Percentiles rank a stretch among this genome's conserved stretches.
Evolutionary conservation across 2,113 vertebrate genomes (phyloP).

Genomic region (Poeciliopsis prolifica): DNA sequence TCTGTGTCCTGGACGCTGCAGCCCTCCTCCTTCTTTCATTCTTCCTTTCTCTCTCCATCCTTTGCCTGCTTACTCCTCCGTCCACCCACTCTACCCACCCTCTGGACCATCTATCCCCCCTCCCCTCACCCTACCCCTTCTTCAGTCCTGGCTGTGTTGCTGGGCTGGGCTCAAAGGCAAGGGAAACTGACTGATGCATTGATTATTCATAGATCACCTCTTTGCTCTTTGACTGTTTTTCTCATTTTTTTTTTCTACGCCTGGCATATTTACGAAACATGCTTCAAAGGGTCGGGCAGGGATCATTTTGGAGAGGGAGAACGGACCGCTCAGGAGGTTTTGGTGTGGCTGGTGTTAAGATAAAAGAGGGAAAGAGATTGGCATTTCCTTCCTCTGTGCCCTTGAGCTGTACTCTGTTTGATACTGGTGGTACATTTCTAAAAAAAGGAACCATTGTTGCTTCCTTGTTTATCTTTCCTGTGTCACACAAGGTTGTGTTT

Average conservation of each 20-base stretch:
- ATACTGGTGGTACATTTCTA: conserved; percentile 23
- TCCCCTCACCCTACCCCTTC: conserved; percentile 25
- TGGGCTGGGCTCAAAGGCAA: conserved; percentile 68
- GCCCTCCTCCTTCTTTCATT: conserved; percentile 59
- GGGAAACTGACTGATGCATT: conserved; percentile 72
- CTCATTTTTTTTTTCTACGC: conserved; percentile 32
- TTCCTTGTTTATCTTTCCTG: conserved; percentile 28
- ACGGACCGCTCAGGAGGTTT: conserved; percentile 24
- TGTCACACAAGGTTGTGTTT: conserved; percentile 4
- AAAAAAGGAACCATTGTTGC: conserved; percentile 36
- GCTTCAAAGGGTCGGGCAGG: conserved; percentile 25
- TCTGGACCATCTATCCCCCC: conserved; percentile 27
- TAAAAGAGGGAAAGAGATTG: conserved; percentile 1
- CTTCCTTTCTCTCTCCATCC: conserved; percentile 36
- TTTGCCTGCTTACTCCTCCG: conserved; percentile 36
- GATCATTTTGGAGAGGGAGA: conserved; percentile 27
- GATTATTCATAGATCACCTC: conserved; percentile 76
- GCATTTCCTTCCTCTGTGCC: conserved; percentile 30
- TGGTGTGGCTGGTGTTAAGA: conserved; percentile 21
- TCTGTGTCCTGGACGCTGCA: conserved; percentile 59
- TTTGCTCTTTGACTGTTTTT: conserved; percentile 23
- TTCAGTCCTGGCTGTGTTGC: conserved; percentile 61
- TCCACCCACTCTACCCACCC: conserved; percentile 44
- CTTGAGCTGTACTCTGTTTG: conserved; percentile 44
- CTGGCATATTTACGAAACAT: conserved; percentile 38